Percentiles rank a stretch among this genome's conserved stretches.
These are phyloP conservation scores for Syngnathus rostellatus DNA, from an alignment of 2,797 vertebrate species.

Conservation along the genomic window DNA sequence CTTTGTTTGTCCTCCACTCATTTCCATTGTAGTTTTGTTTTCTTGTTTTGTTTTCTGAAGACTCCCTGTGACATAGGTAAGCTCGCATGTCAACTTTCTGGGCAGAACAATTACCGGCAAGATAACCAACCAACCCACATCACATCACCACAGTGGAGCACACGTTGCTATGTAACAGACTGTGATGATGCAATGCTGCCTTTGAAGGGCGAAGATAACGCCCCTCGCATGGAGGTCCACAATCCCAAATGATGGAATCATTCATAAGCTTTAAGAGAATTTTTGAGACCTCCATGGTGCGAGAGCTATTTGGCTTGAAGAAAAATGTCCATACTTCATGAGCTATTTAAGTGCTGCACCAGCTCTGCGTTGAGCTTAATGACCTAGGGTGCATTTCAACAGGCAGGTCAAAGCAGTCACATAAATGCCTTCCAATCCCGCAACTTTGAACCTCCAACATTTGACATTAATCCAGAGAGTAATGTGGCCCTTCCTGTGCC, in stretches of 20 bases:
- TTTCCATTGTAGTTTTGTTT: neutral
- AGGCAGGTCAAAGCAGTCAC: constrained; percentile 58
- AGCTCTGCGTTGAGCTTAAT: constrained; percentile 60
- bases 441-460: constrained; percentile 48
- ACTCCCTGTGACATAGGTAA: neutral
- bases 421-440: constrained; percentile 55
- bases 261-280: constrained; percentile 31
- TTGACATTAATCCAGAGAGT: constrained; percentile 77
- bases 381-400: constrained; percentile 64
- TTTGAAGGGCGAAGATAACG: neutral
- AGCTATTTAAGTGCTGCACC: constrained; percentile 53
- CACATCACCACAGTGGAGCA: constrained; percentile 28
- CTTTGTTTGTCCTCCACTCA: neutral
- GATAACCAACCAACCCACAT: constrained; percentile 22
- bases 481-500: constrained; percentile 71
- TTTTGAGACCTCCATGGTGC: constrained; percentile 34
- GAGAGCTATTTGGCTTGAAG: constrained; percentile 7
- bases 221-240: constrained; percentile 1
- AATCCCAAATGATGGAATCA: constrained; percentile 2
- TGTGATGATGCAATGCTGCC: constrained; percentile 40
- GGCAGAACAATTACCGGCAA: constrained; percentile 35
- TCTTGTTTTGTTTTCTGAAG: neutral
- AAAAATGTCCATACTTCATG: constrained; percentile 51
- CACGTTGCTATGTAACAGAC: constrained; percentile 46
- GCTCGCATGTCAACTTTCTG: constrained; percentile 3